These are phyloP conservation scores for Anthoptus insignis DNA, from an alignment of 2,888 invertebrate species.

Conservation along the genomic window DNA sequence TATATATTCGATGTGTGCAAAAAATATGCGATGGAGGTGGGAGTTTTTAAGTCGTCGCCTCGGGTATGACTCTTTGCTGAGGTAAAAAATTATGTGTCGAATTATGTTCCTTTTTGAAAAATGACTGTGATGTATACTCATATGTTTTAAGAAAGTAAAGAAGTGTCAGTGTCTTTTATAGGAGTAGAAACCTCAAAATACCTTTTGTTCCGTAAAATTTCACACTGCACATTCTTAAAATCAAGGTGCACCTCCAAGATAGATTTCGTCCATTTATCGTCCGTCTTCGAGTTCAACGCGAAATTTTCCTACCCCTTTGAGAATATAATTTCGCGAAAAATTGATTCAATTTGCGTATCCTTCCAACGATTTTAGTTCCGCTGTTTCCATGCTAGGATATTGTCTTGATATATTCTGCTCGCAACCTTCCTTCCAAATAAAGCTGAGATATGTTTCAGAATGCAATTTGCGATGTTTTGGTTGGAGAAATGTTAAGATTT, in stretches of 20 bases:
- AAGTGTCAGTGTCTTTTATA: too few species aligned
- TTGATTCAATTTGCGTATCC: conserved; percentile 77
- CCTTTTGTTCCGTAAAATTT: too few species aligned
- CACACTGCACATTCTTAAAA: too few species aligned
- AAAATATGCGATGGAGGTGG: too few species aligned
- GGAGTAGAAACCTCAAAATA: too few species aligned
- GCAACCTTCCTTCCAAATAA: neutral
- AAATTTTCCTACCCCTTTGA: conserved; percentile 40
- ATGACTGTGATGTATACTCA: too few species aligned
- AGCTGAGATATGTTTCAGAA: conserved; percentile 14
- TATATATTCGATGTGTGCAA: too few species aligned
- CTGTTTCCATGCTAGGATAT: conserved; percentile 43
- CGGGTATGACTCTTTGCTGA: too few species aligned
- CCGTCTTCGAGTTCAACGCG: conserved; percentile 52
- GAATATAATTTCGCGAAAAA: conserved; percentile 74
- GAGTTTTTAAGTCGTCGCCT: too few species aligned
- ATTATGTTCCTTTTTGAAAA: too few species aligned
- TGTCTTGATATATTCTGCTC: conserved; percentile 38
- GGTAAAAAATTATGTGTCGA: too few species aligned
- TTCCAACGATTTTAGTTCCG: conserved; percentile 66
- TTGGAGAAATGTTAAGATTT: neutral
- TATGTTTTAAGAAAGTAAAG: too few species aligned
- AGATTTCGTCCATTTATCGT: conserved; percentile 59
- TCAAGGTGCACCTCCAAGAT: conserved; percentile 16
- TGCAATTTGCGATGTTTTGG: conserved; percentile 20